phyloP scores from a whole-genome alignment of 1,140 invertebrate species.

The Drosophila equinoxialis region DNA sequence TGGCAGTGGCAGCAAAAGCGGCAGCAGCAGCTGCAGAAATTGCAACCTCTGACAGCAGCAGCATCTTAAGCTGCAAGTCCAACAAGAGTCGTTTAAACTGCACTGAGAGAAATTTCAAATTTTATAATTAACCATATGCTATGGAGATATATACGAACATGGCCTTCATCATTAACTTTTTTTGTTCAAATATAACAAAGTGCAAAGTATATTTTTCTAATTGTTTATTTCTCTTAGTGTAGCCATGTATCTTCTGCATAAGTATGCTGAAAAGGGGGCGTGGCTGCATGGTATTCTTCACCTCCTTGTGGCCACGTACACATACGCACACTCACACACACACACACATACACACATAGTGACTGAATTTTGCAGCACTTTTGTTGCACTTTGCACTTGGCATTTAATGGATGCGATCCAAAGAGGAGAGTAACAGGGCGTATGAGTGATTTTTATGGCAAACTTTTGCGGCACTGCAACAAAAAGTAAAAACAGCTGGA shows the following conservation, averaged over 20 bases:
- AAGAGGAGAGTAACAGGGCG: slow-evolving; percentile 27
- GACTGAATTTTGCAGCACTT: slow-evolving; percentile 47
- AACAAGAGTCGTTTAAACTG: slow-evolving; percentile 10
- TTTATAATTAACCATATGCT: not conserved
- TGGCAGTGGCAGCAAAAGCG: slow-evolving; percentile 12
- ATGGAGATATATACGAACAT: too few species aligned
- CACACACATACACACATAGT: not conserved
- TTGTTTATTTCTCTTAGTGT: slow-evolving; percentile 2
- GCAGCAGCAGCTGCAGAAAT: slow-evolving; percentile 26
- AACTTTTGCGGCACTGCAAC: slow-evolving; percentile 8
- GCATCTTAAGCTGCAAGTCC: slow-evolving; percentile 36
- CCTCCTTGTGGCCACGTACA: slow-evolving; percentile 20
- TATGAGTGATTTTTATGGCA: slow-evolving; percentile 60
- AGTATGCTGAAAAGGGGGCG: slow-evolving; percentile 16
- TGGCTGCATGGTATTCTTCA: slow-evolving; percentile 14
- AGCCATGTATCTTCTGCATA: slow-evolving; percentile 15
- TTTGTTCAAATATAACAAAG: too few species aligned
- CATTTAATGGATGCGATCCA: slow-evolving; percentile 49
- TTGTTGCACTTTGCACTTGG: slow-evolving; percentile 61
- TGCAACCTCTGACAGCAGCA: slow-evolving; percentile 14
- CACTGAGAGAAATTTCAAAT: slow-evolving; percentile 6
- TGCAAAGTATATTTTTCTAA: too few species aligned
- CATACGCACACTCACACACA: slow-evolving; percentile 2
- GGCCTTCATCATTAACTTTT: too few species aligned
- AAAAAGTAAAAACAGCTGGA: too few species aligned